These are phyloP conservation scores for Ennomos erosarius DNA, from an alignment of 2,888 invertebrate species.

Conservation along the genomic window DNA sequence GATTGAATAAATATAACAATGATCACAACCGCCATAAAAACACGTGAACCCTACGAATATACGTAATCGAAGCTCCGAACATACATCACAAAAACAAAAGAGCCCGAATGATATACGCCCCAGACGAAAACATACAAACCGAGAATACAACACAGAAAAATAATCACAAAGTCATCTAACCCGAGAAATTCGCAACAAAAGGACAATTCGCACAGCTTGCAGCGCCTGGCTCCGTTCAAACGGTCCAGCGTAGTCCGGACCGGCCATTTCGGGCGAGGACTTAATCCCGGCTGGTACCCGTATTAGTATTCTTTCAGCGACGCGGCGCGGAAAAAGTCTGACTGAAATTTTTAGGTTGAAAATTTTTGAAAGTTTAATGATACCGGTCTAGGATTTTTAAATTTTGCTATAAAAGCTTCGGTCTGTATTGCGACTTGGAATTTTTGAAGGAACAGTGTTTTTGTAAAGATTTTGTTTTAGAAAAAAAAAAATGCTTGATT, in stretches of 20 bases:
- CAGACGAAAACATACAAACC: conserved; percentile 13
- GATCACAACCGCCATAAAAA: no score
- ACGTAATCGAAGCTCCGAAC: conserved; percentile 7
- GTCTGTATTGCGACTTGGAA: conserved; percentile 8
- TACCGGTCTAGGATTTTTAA: conserved; percentile 27
- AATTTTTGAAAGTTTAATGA: conserved; percentile 43
- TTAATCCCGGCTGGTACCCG: conserved; percentile 50
- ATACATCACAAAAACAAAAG: conserved; percentile 23
- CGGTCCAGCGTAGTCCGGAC: conserved; percentile 17
- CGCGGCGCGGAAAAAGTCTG: conserved; percentile 53
- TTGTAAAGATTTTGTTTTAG: no score
- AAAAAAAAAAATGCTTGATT: no score
- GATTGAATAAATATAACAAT: no score
- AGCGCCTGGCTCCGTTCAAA: conserved; percentile 19
- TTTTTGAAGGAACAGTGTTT: not conserved
- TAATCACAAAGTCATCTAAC: conserved; percentile 35
- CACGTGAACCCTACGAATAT: not conserved
- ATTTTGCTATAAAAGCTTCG: conserved; percentile 7
- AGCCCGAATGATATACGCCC: conserved; percentile 14
- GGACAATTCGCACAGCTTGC: conserved; percentile 30
- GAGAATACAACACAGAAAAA: conserved; percentile 26
- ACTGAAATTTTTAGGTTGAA: conserved; percentile 56
- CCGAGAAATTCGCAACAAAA: conserved; percentile 35
- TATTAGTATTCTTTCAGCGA: conserved; percentile 61
- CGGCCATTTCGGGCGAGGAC: conserved; percentile 48